These are phyloP conservation scores for Heliconius erato DNA, from an alignment of 2,888 invertebrate species.

Conservation along the genomic window DNA sequence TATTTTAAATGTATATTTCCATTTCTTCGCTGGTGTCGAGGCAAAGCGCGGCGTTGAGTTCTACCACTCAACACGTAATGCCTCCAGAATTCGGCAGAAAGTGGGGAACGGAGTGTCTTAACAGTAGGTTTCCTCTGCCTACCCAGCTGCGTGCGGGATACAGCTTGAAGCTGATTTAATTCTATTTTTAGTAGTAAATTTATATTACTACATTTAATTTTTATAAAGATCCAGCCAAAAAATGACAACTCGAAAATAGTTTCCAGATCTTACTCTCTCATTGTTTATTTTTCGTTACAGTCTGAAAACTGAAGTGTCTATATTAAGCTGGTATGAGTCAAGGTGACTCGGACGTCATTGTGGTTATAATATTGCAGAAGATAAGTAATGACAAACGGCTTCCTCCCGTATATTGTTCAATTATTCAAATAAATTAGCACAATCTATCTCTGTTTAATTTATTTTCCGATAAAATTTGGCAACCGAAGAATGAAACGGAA, in stretches of 20 bases:
- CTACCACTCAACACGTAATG: too few relatives aligned
- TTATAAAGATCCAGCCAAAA: not conserved
- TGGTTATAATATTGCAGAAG: conserved; percentile 31
- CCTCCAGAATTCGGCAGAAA: too few relatives aligned
- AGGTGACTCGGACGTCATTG: conserved; percentile 52
- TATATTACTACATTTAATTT: not conserved
- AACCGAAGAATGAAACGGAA: conserved; percentile 21
- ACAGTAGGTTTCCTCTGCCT: too few relatives aligned
- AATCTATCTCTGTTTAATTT: conserved; percentile 23
- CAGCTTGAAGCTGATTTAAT: too few relatives aligned
- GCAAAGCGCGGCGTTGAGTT: too few relatives aligned
- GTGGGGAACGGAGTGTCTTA: too few relatives aligned
- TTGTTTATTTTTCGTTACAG: conserved; percentile 34
- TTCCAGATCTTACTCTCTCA: not conserved
- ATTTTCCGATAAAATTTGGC: conserved; percentile 23
- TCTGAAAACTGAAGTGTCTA: conserved; percentile 35
- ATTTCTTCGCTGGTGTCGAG: too few relatives aligned
- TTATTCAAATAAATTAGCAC: conserved; percentile 27
- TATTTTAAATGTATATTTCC: too few relatives aligned
- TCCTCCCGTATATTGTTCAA: conserved; percentile 26
- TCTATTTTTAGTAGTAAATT: too few relatives aligned
- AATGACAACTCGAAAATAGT: conserved; percentile 5
- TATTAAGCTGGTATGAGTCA: conserved; percentile 34
- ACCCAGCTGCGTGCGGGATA: too few relatives aligned
- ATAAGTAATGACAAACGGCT: conserved; percentile 30